Percentiles rank a stretch among this genome's conserved stretches.
Conservation (phyloP, 2,797 vertebrate genomes). For the Pseudopleuronectes americanus region DNA sequence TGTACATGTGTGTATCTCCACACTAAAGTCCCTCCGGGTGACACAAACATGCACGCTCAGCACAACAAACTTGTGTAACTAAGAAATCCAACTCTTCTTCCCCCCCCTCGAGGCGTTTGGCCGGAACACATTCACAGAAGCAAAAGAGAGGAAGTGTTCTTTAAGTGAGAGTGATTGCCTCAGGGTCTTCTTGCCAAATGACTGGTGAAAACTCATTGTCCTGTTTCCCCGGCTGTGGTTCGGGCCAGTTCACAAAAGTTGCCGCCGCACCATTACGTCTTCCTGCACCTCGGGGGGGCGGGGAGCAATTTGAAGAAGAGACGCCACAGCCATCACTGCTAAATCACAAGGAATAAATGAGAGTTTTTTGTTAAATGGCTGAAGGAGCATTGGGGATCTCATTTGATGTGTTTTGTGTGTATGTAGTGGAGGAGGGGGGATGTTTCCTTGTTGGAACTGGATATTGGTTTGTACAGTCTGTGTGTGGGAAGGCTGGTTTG, state of each 20-base stretch:
- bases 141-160: conserved; percentile 47
- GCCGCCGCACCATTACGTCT: conserved; percentile 54
- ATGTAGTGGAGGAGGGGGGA: neutral
- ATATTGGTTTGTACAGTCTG: conserved; percentile 28
- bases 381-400: conserved; percentile 32
- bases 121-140: conserved; percentile 26
- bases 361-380: conserved; percentile 41
- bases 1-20: neutral
- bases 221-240: conserved; percentile 43
- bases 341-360: conserved; percentile 59
- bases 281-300: conserved; percentile 41
- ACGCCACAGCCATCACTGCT: conserved; percentile 18
- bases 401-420: conserved; percentile 36
- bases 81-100: conserved; percentile 32
- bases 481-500: conserved; percentile 35
- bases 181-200: conserved; percentile 26
- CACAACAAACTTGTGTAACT: conserved; percentile 9
- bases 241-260: conserved; percentile 41
- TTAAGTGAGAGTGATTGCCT: conserved; percentile 28
- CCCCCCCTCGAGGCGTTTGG: conserved; percentile 17
- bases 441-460: neutral
- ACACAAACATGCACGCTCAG: conserved; percentile 33
- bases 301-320: conserved; percentile 60
- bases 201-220: conserved; percentile 11
- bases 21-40: neutral